Base-by-base conservation (phyloP, 2,797 vertebrate genomes). In the Gallinago solitaria region DNA sequence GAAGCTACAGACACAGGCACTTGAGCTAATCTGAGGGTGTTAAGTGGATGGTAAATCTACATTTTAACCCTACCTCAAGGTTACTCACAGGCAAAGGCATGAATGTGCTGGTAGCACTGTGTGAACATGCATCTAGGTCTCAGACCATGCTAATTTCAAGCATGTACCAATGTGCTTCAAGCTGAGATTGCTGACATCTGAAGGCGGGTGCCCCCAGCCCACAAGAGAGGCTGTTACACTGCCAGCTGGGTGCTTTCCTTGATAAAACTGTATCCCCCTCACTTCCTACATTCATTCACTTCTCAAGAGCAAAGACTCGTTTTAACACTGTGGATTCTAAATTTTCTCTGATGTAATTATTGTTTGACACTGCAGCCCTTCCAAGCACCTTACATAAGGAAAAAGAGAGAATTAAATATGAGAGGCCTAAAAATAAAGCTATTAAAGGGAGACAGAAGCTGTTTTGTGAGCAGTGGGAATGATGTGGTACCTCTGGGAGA, bases 291-390 rank as follows among this genome's bases (percentile, higher is more conserved):
- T 84, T 86, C 83, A 75, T 96, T 92, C 73, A 25, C 87, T 93
- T 91, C 89, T 74, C 93, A 95, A 77, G 80, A 92, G 77, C 87
- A 96, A 91, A 93, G 70, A 76, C 82, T 93, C 51, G 6, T 95
- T 97, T 97, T 86, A 94, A 89, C 83, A 60, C 57, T 67, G 73
- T 87, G 76, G 87, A 67, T 93, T 95, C 87, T 95, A 96, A 93
- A 95, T 96, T 96, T 96, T 92, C 89, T 95, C 86, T 96, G 93
- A 93, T 96, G 87, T 91, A 97, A 95, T 97, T 97, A 96, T 87
- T 95, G 89, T 95, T 97, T 96, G 95, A 97, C 93, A 93, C 93
- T 81, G 50, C 90, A 96, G 90, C 83, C 90, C 83, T 88, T 96
- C 94, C 92, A 79, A 95, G 88, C 45, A 77, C 93, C 94, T 95